Evolutionary conservation across 2,797 vertebrate genomes (phyloP).

Genomic region (Chelidonichthys spinosus): DNA sequence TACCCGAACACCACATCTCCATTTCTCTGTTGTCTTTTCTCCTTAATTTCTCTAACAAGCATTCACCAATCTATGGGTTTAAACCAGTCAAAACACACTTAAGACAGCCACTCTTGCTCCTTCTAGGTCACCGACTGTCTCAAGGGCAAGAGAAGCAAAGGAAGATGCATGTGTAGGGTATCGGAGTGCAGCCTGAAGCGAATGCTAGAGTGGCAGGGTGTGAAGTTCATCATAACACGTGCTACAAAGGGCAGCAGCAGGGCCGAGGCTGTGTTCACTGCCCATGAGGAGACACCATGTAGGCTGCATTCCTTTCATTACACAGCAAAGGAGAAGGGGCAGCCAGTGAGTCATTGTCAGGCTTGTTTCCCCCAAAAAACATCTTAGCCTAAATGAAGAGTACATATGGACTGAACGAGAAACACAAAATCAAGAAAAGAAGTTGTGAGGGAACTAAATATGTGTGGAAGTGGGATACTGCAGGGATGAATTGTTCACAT

Average conservation of each 20-base stretch:
- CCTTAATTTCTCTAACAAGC: slow-evolving; percentile 2
- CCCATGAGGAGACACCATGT: slow-evolving; percentile 44
- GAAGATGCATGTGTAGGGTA: slow-evolving; percentile 59
- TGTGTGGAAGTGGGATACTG: background rate
- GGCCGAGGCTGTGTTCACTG: slow-evolving; percentile 59
- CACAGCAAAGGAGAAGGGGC: slow-evolving; percentile 41
- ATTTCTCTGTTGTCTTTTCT: slow-evolving; percentile 21
- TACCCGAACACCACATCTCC: slow-evolving; percentile 39
- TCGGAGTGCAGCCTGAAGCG: slow-evolving; percentile 61
- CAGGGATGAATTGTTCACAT: background rate
- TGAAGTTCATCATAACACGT: slow-evolving; percentile 72
- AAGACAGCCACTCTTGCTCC: background rate
- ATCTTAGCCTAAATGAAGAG: background rate
- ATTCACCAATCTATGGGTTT: slow-evolving; percentile 20
- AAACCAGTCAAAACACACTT: slow-evolving; percentile 35
- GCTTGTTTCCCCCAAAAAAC: slow-evolving; percentile 22
- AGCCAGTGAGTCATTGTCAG: slow-evolving; percentile 13
- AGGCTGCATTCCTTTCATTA: slow-evolving; percentile 68
- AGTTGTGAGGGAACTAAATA: slow-evolving; percentile 2
- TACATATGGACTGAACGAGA: background rate
- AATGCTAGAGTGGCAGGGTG: slow-evolving; percentile 56
- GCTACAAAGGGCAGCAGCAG: slow-evolving; percentile 57
- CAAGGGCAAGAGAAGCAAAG: slow-evolving; percentile 44
- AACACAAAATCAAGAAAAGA: slow-evolving; percentile 11
- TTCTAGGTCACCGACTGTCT: slow-evolving; percentile 55